Evolutionary conservation across 2,888 invertebrate species (phyloP).

Genomic region (Eurois occulta): DNA sequence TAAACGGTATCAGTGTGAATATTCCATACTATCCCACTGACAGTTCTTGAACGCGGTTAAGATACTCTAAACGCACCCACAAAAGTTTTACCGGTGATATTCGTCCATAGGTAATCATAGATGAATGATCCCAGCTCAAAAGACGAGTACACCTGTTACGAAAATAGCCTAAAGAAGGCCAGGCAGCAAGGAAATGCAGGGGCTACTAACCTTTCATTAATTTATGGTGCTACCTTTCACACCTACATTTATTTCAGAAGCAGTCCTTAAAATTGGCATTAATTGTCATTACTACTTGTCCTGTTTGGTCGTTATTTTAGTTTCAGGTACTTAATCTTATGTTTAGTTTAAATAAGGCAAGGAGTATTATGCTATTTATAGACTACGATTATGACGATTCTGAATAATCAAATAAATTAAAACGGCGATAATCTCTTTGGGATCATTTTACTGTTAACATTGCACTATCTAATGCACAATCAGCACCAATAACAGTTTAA

Average conservation of each 20-base stretch:
- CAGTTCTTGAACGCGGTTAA: background rate
- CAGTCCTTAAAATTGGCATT: constrained; percentile 7
- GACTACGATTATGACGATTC: background rate
- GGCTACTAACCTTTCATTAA: background rate
- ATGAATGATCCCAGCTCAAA: background rate
- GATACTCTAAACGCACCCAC: background rate
- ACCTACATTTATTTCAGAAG: constrained; percentile 6
- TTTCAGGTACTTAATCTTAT: background rate
- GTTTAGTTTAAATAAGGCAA: background rate
- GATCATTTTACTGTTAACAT: background rate
- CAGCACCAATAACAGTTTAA: background rate
- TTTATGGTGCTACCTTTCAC: background rate
- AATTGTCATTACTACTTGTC: background rate
- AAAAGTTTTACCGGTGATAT: background rate
- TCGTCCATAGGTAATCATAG: background rate
- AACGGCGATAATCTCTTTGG: background rate
- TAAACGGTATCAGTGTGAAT: background rate
- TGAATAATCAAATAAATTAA: background rate
- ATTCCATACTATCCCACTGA: background rate
- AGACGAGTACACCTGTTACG: too few relatives aligned
- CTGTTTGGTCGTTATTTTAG: constrained; percentile 5
- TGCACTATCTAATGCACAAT: background rate
- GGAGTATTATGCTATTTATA: background rate
- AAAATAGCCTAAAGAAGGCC: background rate
- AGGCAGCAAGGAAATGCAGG: background rate